A percentile compares a stretch with the other conserved stretches of the same genome.
Conservation (phyloP, 2,113 vertebrate species). For the Candoia aspera region DNA sequence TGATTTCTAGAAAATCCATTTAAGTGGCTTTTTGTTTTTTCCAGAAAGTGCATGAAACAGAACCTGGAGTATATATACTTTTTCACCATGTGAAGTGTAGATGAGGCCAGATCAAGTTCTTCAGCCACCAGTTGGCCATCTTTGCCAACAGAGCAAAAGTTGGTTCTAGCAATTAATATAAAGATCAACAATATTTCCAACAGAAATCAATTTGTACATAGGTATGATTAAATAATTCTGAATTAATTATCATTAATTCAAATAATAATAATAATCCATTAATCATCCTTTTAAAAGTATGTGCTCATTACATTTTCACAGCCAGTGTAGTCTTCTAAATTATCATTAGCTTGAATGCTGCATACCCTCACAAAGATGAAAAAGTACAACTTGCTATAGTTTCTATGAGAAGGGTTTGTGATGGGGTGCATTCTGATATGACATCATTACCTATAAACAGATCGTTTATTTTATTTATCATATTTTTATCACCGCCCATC, state of each 20-base stretch:
- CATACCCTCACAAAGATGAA: background rate
- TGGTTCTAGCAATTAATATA: slow-evolving; percentile 2
- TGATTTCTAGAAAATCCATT: background rate
- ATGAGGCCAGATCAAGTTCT: background rate
- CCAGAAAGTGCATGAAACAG: background rate
- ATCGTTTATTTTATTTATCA: too few relatives aligned
- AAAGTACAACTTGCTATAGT: background rate
- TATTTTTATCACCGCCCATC: too few relatives aligned
- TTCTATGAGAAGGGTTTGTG: background rate
- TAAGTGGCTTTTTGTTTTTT: background rate
- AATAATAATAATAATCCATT: background rate
- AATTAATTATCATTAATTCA: background rate
- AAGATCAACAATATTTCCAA: background rate
- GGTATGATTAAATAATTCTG: background rate
- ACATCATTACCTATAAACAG: background rate
- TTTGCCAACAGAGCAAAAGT: background rate
- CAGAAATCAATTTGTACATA: background rate
- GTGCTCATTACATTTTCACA: background rate
- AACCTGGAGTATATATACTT: background rate
- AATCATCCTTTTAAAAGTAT: background rate
- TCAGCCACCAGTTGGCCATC: background rate
- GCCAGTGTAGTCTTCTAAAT: background rate
- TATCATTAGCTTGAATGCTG: background rate
- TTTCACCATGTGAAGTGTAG: background rate
- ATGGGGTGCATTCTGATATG: background rate